These are phyloP conservation scores for Galagoides demidoff DNA, from an alignment of 2,797 vertebrate species.

Conservation along the genomic window DNA sequence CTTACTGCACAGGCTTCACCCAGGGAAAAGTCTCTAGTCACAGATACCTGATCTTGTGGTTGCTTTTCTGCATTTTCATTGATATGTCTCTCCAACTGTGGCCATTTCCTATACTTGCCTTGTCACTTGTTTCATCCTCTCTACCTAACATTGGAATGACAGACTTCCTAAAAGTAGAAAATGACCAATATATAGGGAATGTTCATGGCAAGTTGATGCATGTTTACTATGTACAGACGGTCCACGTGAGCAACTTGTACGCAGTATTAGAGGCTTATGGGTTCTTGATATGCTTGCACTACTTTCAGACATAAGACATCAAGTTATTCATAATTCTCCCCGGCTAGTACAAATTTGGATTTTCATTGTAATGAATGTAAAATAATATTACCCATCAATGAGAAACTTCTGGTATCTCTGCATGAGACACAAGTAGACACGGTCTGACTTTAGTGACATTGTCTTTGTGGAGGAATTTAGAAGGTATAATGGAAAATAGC, in stretches of 20 bases:
- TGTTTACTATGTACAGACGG: background rate
- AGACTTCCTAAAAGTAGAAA: background rate
- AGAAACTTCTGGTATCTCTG: background rate
- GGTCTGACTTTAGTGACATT: background rate
- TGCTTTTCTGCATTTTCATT: too few species aligned
- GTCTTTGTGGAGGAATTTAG: conserved; percentile 48
- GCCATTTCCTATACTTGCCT: too few species aligned
- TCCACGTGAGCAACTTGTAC: background rate
- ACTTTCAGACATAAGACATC: background rate
- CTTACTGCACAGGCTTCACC: too few species aligned
- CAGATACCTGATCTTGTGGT: too few species aligned
- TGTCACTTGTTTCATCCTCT: too few species aligned
- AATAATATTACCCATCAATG: background rate
- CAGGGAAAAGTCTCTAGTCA: too few species aligned
- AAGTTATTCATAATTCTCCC: background rate
- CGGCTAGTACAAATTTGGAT: background rate
- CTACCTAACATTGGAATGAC: background rate
- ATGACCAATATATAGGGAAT: background rate
- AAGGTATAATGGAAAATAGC: background rate
- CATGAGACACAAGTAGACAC: background rate
- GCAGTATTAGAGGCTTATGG: background rate
- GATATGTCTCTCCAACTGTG: too few species aligned
- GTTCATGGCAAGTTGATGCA: background rate
- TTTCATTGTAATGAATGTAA: background rate
- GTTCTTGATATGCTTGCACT: background rate